These are phyloP conservation scores for Dendronephthya gigantea DNA, from an alignment of 64 coral and sea anemone species.

Conservation along the genomic window DNA sequence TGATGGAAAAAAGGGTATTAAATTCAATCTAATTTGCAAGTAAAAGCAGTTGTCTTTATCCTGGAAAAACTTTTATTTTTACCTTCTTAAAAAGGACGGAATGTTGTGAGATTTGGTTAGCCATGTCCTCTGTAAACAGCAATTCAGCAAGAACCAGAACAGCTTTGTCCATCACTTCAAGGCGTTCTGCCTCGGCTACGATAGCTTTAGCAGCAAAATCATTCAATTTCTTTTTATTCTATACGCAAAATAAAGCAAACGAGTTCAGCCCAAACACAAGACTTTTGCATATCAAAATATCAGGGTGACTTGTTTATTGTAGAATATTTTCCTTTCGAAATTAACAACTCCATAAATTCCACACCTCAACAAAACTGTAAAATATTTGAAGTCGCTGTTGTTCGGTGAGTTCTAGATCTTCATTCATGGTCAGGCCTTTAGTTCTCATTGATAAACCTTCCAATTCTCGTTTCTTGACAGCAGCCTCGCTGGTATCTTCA, in stretches of 20 bases:
- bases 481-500: constrained; percentile 87
- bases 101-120: neutral
- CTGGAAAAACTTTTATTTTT: neutral
- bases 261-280: too few relatives aligned
- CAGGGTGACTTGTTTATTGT: too few relatives aligned
- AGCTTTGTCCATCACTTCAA: constrained; percentile 14
- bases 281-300: too few relatives aligned
- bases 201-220: constrained; percentile 31
- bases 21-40: too few relatives aligned
- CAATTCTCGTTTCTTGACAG: constrained; percentile 67
- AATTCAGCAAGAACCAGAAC: neutral
- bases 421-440: constrained; percentile 72
- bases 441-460: constrained; percentile 67
- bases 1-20: neutral
- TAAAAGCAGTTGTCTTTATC: too few relatives aligned
- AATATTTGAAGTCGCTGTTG: constrained; percentile 84
- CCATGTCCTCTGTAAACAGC: neutral
- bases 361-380: constrained; percentile 84
- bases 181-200: neutral
- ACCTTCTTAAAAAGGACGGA: constrained; percentile 3
- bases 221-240: constrained; percentile 52
- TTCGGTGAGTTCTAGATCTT: constrained; percentile 63
- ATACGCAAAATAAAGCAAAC: too few relatives aligned
- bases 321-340: too few relatives aligned
- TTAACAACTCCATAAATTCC: neutral